These are phyloP conservation scores for Ovis canadensis DNA, from an alignment of 2,113 vertebrate genomes.

Conservation along the genomic window DNA sequence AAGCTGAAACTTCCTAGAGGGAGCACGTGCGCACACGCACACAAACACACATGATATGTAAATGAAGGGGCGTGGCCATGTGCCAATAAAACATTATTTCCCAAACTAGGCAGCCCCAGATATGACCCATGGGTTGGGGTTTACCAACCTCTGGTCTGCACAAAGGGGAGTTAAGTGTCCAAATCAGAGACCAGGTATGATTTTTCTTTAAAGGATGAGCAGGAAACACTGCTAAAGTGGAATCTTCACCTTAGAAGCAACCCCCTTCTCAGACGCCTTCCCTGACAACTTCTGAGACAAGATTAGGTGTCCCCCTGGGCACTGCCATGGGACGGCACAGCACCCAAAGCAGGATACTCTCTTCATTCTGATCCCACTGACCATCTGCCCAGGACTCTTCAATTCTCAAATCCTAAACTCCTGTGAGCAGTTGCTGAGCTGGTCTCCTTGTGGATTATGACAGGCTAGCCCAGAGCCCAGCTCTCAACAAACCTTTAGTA, in stretches of 20 bases:
- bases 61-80: neutral
- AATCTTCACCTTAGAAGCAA: neutral
- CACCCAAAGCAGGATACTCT: neutral
- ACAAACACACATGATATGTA: neutral
- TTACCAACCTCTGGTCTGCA: neutral
- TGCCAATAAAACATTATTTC: constrained; percentile 20
- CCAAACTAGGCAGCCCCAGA: neutral
- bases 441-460: neutral
- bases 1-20: neutral
- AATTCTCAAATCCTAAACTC: neutral
- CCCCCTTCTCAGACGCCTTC: neutral
- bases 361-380: neutral
- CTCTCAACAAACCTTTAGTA: neutral
- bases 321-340: neutral
- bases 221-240: neutral
- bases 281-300: neutral
- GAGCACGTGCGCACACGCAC: fast-evolving
- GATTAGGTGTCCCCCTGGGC: neutral
- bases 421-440: neutral
- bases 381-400: neutral
- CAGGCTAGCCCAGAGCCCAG: neutral
- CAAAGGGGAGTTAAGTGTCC: neutral
- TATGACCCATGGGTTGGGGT: neutral
- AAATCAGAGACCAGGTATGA: neutral
- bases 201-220: neutral